Evolutionary conservation across 2,113 vertebrate species (phyloP).

Genomic region (Myrmecophaga tridactyla): DNA sequence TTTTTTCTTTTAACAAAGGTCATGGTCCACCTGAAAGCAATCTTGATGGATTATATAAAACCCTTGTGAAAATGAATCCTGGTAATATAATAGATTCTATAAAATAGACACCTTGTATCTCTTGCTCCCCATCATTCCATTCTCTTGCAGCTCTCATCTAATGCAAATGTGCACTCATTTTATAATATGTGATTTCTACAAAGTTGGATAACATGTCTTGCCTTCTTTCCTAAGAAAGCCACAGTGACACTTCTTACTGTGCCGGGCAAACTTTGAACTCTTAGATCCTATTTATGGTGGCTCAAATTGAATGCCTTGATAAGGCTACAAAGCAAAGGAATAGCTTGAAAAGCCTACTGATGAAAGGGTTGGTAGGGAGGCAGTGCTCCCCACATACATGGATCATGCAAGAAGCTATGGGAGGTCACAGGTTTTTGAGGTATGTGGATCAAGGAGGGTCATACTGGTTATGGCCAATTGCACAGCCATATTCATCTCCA

Average conservation of each 20-base stretch:
- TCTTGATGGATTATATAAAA: slow-evolving; percentile 36
- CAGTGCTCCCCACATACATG: slow-evolving; percentile 69
- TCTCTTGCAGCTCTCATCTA: slow-evolving; percentile 50
- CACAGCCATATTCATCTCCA: slow-evolving; percentile 73
- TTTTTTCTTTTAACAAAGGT: slow-evolving; percentile 55
- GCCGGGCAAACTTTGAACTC: slow-evolving; percentile 78
- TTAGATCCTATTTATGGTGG: slow-evolving; percentile 79
- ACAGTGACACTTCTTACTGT: slow-evolving; percentile 70
- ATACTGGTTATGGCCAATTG: slow-evolving; percentile 78
- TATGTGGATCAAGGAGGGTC: slow-evolving; percentile 72
- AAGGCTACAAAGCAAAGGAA: slow-evolving; percentile 79
- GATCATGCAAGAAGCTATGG: slow-evolving; percentile 71
- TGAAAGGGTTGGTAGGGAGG: slow-evolving; percentile 79
- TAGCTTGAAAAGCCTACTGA: slow-evolving; percentile 78
- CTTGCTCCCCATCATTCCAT: neutral
- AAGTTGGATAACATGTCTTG: slow-evolving; percentile 56
- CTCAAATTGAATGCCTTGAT: slow-evolving; percentile 73
- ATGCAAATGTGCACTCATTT: slow-evolving; percentile 59
- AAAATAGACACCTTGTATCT: neutral
- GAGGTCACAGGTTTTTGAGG: slow-evolving; percentile 58
- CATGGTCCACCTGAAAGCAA: neutral
- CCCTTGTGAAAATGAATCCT: neutral
- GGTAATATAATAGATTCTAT: slow-evolving; percentile 1
- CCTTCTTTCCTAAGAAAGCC: slow-evolving; percentile 56
- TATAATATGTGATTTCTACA: slow-evolving; percentile 64